Evolutionary conservation across 2,888 invertebrate species (phyloP).

Genomic region (Catocala fraxini): DNA sequence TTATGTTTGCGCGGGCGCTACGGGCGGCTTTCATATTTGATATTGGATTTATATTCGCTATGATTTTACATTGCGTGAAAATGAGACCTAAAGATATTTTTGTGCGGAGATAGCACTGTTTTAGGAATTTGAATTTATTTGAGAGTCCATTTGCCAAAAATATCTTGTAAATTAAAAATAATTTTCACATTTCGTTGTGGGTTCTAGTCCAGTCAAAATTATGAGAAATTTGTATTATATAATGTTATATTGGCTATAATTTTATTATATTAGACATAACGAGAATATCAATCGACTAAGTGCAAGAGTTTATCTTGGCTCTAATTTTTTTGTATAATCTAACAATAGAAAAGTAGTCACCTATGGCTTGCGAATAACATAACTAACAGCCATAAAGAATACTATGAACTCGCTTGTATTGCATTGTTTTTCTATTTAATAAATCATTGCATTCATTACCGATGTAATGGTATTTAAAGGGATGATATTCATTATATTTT

Average conservation of each 20-base stretch:
- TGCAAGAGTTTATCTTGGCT: conserved; percentile 73
- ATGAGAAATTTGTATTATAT: conserved; percentile 71
- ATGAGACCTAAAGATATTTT: conserved; percentile 31
- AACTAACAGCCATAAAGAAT: conserved; percentile 84
- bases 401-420: conserved; percentile 83
- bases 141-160: conserved; percentile 64
- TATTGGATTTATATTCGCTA: conserved; percentile 35
- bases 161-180: conserved; percentile 63
- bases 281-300: conserved; percentile 66
- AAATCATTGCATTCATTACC: conserved; percentile 50
- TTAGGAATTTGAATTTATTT: conserved; percentile 37
- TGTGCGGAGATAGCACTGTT: conserved; percentile 36
- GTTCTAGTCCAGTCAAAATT: conserved; percentile 86
- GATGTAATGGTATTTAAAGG: conserved; percentile 41
- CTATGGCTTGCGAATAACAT: conserved; percentile 87
- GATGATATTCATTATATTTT: conserved; percentile 48
- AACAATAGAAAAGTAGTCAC: conserved; percentile 82
- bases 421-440: conserved; percentile 81
- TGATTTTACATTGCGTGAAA: conserved; percentile 43
- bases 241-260: conserved; percentile 73
- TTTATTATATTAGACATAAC: conserved; percentile 61
- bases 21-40: conserved; percentile 40
- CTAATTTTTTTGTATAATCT: conserved; percentile 81
- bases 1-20: conserved; percentile 53
- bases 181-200: conserved; percentile 76